Percentiles rank a stretch among this genome's conserved stretches.
Conservation (phyloP, 1,140 invertebrate genomes). For the Alviniconcha marisindica region DNA sequence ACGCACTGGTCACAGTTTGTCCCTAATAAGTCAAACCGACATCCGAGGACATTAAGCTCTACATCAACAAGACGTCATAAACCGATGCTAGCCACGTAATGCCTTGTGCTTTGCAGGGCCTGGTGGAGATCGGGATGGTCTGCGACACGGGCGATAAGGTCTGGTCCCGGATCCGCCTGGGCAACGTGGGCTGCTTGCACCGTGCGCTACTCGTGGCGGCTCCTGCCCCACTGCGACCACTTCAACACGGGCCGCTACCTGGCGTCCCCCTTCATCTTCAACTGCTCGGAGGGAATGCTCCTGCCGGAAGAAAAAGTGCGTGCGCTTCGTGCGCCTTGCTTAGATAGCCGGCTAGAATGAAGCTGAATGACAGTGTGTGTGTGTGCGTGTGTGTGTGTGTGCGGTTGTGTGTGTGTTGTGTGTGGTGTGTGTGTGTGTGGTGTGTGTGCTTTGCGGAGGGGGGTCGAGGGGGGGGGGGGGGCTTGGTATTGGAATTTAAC, state of each 20-base stretch:
- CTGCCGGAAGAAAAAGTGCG: conserved; percentile 8
- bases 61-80: too few relatives aligned
- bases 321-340: too few relatives aligned
- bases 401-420: not conserved
- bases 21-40: too few relatives aligned
- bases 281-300: not conserved
- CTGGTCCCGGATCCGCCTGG: not conserved
- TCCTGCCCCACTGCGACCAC: not conserved
- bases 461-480: too few relatives aligned
- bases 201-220: conserved; percentile 15
- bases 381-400: conserved; percentile 11
- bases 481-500: too few relatives aligned
- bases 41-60: too few relatives aligned
- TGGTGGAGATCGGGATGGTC: conserved; percentile 16
- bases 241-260: conserved; percentile 22
- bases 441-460: not conserved
- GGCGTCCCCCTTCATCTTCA: not conserved
- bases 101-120: too few relatives aligned
- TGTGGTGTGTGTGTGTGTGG: not conserved
- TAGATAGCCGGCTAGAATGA: too few relatives aligned
- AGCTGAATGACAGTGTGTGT: not conserved
- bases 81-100: too few relatives aligned
- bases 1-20: too few relatives aligned
- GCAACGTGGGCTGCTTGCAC: not conserved
- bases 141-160: not conserved